Conservation (phyloP, 2,113 vertebrate species). For the Australoheros scitulus region DNA sequence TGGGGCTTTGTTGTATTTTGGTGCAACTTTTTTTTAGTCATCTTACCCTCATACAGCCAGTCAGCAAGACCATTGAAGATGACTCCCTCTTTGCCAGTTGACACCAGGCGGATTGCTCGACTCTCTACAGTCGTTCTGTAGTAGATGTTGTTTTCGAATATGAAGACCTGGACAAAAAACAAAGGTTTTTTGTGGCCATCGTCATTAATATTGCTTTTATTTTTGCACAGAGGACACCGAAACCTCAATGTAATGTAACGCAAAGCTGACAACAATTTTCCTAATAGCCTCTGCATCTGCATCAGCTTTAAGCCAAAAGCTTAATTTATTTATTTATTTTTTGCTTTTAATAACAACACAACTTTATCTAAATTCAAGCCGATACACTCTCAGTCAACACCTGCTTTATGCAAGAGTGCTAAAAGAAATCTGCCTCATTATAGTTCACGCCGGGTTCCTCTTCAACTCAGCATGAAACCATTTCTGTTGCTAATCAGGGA, state of each 20-base stretch:
- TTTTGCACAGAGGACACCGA: not conserved
- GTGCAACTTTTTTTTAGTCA: no score
- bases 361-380: slow-evolving; percentile 31
- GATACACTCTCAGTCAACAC: slow-evolving; percentile 42
- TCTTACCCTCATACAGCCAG: slow-evolving; percentile 96
- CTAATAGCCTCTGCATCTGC: not conserved
- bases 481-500: slow-evolving; percentile 29
- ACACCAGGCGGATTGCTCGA: slow-evolving; percentile 92
- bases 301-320: not conserved
- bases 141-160: slow-evolving; percentile 99
- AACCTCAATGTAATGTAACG: not conserved
- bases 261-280: not conserved
- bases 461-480: slow-evolving; percentile 27
- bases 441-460: slow-evolving; percentile 14
- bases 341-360: slow-evolving; percentile 8
- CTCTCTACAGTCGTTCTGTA: slow-evolving; percentile 89
- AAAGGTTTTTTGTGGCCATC: not conserved
- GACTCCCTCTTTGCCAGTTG: slow-evolving; percentile 91
- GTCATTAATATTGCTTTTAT: not conserved
- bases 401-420: slow-evolving; percentile 28
- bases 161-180: slow-evolving; percentile 86
- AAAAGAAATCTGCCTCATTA: slow-evolving; percentile 48
- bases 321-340: not conserved
- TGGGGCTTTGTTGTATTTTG: not conserved
- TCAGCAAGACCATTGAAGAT: slow-evolving; percentile 96